Base-by-base conservation (phyloP, 2,113 vertebrate genomes). In the Poeciliopsis retropinna region DNA sequence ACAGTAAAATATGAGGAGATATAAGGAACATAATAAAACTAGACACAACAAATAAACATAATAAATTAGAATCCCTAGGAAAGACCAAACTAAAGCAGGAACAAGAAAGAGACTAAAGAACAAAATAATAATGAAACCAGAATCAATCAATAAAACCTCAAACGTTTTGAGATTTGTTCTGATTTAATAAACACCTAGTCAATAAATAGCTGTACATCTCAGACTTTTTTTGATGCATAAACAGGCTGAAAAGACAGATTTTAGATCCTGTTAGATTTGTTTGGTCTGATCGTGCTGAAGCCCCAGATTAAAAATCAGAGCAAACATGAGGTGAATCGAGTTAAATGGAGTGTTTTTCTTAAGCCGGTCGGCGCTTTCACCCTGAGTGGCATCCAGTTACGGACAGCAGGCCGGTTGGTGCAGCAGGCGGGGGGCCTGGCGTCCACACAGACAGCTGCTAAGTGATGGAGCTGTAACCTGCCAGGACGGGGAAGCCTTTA, bases 371-470 rank as follows among this genome's bases (percentile, higher is more conserved):
- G 37, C 68, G 25, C 32, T 27, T 60, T 77, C 1, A 47, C 66
- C 32, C 34, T 70, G 70, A 78, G 37, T 67, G 71, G 22, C 80
- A 66, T 70, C 78, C 67, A 30, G 67, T 85, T 70, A 73, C 31
- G 30, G n/a, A 29, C 5, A 47, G 41, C 67, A 39, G 63, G 17
- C 63, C 13, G 66, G 31, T 67, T 66, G 60, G 31, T 64, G 22
- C 64, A n/a, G 63, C 67, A 39, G 32, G 25, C 34, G 54, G 69
- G 78, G 1, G 60, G 69, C 54, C 62, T 67, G 60, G 30, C 8
- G 41, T 74, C 73, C 54, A 14, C 31, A 4, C 64, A 63, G 76
- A 70, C 69, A 70, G 72, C 63, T 12, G 41, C 76, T 85, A 76
- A 76, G 70, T 76, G 73, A 82, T 66, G 39, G 64, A 67, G 70